Evolutionary conservation across 2,888 invertebrate genomes (phyloP), one percentile per base, ranked within the genome.

Genomic region (Harpagoxenus sublaevis): DNA sequence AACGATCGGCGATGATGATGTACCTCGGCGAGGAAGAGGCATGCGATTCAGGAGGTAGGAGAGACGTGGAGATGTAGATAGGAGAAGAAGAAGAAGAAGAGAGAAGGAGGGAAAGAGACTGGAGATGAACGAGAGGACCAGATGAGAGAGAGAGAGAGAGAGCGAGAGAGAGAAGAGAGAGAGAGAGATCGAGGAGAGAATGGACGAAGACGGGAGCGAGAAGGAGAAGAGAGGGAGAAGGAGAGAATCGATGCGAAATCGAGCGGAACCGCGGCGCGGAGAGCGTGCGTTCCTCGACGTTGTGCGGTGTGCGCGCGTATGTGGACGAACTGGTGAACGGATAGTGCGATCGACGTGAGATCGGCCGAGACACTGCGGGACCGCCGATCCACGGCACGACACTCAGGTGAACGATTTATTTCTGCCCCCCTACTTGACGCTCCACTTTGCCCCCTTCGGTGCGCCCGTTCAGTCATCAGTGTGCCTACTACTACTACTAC

Each of bases 321-420:
- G 45, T 45, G 78, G 57, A 23, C 71, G 82, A 57, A n/a, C n/a
- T 62, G 48, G 5, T 45, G 45, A 62, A 45, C 78, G 42, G 3
- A 51, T 77, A 83, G 83, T 81, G 73, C 92, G 92, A 91, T 92
- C 93, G 92, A 91, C 90, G 87, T 91, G 91, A 92, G 91, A 92
- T 92, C 93, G 91, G 91, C 89, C 92, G 93, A 91, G 91, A 92
- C 91, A 94, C 94, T 94, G 91, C 89, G 81, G 82, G 83, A 48
- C 68, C 84, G 82, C 74, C 82, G 84, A 85, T 84, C 83, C 84
- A 65, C 85, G 84, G 39, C 74, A 71, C 83, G 84, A 86, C 84
- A 86, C 89, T 91, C 94, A 93, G 94, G 94, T 94, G 94, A 94
- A 94, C 94, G 93, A 94, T 94, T 94, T 94, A 94, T 94, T 92